phyloP scores from a whole-genome alignment of 2,113 vertebrate species.

The Mormoops blainvillei region DNA sequence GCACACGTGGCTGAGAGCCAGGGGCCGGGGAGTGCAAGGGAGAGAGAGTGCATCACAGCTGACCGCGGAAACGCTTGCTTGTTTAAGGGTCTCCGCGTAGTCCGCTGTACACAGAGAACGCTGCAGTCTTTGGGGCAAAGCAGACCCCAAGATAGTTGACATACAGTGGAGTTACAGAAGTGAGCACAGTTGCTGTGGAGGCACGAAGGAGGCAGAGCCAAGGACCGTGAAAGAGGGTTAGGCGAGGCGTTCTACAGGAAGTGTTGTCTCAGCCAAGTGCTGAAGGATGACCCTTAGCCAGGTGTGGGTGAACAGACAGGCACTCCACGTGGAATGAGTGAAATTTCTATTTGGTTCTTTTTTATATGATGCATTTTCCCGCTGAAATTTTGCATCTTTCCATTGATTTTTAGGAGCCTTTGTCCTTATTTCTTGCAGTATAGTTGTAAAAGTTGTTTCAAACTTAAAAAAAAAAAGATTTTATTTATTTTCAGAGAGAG shows the following conservation, averaged over 20 bases:
- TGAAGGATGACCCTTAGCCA: background rate
- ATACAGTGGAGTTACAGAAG: background rate
- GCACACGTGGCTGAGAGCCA: background rate
- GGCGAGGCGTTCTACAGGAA: background rate
- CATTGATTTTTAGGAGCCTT: background rate
- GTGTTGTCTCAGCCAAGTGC: background rate
- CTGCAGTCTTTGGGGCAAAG: background rate
- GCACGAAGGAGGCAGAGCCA: background rate
- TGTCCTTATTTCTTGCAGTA: background rate
- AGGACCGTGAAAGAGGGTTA: background rate
- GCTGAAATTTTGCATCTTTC: background rate
- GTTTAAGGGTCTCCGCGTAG: background rate
- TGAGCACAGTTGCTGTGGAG: background rate
- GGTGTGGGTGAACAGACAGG: background rate
- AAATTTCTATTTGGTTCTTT: background rate
- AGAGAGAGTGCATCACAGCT: background rate
- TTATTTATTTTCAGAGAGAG: too few species aligned
- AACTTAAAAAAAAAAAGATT: background rate
- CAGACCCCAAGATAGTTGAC: background rate
- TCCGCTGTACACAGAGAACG: background rate
- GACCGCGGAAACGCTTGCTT: background rate
- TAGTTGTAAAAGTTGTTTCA: background rate
- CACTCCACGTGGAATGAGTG: background rate
- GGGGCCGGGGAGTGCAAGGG: background rate
- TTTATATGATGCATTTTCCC: background rate